Evolutionary conservation across 2,113 vertebrate genomes (phyloP).

Genomic region (Thryonomys swinderianus): DNA sequence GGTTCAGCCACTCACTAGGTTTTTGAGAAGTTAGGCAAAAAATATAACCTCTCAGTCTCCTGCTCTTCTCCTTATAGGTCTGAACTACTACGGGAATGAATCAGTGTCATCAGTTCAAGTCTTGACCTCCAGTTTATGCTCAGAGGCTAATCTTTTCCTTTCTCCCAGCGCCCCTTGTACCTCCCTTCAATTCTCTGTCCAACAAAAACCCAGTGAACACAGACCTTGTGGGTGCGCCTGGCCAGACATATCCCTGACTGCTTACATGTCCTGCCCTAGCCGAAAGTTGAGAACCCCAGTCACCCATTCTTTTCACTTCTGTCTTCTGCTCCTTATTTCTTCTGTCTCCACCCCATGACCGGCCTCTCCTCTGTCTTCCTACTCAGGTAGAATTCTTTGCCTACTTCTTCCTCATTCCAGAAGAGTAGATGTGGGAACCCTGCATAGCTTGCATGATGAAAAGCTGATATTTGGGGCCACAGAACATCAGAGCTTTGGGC

Average conservation of each 20-base stretch:
- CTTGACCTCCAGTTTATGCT: neutral
- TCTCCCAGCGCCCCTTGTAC: fast-evolving
- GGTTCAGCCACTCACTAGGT: neutral
- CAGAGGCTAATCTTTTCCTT: fast-evolving
- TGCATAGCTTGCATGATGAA: neutral
- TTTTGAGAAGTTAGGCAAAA: neutral
- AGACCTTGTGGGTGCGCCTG: neutral
- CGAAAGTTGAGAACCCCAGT: neutral
- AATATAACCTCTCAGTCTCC: neutral
- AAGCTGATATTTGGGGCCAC: neutral
- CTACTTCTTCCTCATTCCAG: neutral
- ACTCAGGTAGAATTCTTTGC: neutral
- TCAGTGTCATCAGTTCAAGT: fast-evolving
- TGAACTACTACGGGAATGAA: neutral
- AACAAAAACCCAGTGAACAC: neutral
- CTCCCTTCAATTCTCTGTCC: too few species aligned
- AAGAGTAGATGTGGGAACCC: neutral
- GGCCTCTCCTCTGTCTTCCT: too few species aligned
- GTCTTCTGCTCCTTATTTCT: neutral
- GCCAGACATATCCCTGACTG: neutral
- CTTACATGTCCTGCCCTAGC: too few species aligned
- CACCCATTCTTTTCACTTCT: neutral
- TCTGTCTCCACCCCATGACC: neutral
- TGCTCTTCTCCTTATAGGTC: neutral
- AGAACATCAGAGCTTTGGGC: neutral